These are phyloP conservation scores for Bucorvus abyssinicus DNA, from an alignment of 2,797 vertebrate species.

Conservation along the genomic window DNA sequence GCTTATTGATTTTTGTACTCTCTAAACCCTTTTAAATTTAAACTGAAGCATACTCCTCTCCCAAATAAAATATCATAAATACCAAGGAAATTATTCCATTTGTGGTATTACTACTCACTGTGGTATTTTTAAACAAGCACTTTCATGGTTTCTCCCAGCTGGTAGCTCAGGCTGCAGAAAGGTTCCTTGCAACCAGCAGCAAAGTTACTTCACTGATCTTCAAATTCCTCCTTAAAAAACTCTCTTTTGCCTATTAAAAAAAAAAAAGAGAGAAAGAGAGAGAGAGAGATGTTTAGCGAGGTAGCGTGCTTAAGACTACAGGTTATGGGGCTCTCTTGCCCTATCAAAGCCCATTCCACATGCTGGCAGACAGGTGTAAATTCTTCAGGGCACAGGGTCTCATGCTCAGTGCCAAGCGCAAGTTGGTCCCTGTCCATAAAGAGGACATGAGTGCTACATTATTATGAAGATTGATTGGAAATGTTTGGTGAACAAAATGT, in stretches of 20 bases:
- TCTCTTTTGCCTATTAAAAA: background rate
- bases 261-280: background rate
- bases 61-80: background rate
- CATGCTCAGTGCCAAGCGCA: background rate
- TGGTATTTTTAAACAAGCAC: background rate
- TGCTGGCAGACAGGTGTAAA: background rate
- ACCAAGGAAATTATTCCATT: background rate
- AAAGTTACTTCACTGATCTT: background rate
- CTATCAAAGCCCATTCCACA: background rate
- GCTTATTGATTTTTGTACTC: background rate
- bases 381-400: background rate
- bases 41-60: background rate
- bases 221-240: background rate
- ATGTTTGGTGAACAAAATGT: background rate
- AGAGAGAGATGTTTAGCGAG: background rate
- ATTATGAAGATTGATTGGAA: background rate
- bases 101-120: background rate
- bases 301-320: background rate
- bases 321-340: background rate
- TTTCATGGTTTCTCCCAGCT: background rate
- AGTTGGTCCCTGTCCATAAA: background rate
- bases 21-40: background rate
- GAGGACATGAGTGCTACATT: background rate
- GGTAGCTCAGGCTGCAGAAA: background rate
- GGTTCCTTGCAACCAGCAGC: background rate